Evolutionary conservation across 2,113 vertebrate genomes (phyloP).

Genomic region (Mormyrus lacerda): DNA sequence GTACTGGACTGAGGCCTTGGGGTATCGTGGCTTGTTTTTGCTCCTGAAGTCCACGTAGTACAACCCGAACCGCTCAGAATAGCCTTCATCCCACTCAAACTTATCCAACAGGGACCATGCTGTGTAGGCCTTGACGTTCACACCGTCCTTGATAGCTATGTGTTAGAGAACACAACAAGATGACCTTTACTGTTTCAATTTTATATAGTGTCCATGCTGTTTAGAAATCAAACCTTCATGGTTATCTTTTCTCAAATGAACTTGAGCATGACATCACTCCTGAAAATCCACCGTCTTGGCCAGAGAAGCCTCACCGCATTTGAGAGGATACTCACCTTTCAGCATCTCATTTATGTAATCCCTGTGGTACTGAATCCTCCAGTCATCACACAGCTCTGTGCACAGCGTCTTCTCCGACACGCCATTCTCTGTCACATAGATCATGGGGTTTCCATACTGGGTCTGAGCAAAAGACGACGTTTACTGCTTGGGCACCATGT

Average conservation of each 20-base stretch:
- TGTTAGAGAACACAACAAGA: neutral
- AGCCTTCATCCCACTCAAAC: constrained; percentile 92
- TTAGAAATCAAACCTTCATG: neutral
- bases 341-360: constrained; percentile 89
- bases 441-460: constrained; percentile 80
- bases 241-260: neutral
- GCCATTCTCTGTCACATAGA: constrained; percentile 88
- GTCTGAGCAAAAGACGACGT: constrained; percentile 56
- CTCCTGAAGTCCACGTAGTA: constrained; percentile 78
- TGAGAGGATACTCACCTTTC: constrained; percentile 67
- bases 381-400: constrained; percentile 79
- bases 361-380: constrained; percentile 81
- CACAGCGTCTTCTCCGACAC: constrained; percentile 71
- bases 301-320: too few relatives aligned
- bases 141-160: constrained; percentile 83
- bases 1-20: constrained; percentile 81
- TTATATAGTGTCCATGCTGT: neutral
- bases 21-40: constrained; percentile 77
- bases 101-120: constrained; percentile 89
- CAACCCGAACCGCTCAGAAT: constrained; percentile 78
- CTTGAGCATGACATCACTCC: neutral
- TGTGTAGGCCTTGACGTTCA: constrained; percentile 77
- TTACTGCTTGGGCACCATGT: neutral
- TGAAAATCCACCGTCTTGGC: neutral
- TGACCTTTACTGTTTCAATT: neutral